Evolutionary conservation across 2,797 vertebrate genomes (phyloP).

Genomic region (Crocodylus rhombifer): DNA sequence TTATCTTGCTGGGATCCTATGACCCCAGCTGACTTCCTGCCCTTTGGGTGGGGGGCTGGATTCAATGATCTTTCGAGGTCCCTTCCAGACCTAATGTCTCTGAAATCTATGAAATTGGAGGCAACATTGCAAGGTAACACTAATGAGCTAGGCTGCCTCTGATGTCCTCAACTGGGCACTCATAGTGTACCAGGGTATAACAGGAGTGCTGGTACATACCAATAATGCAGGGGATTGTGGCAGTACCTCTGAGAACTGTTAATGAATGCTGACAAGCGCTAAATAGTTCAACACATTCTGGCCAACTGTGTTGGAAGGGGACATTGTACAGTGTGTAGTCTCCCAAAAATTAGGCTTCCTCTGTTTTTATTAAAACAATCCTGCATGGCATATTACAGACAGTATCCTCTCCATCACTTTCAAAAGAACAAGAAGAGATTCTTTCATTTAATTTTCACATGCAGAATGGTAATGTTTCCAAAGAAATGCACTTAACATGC

Average conservation of each 20-base stretch:
- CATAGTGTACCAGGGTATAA: not conserved
- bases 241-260: not conserved
- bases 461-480: slow-evolving; percentile 40
- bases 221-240: too few relatives aligned
- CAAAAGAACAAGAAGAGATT: not conserved
- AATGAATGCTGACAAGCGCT: not conserved
- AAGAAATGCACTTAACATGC: slow-evolving; percentile 23
- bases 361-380: not conserved
- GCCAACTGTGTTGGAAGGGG: not conserved
- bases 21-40: too few relatives aligned
- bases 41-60: too few relatives aligned
- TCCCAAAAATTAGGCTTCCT: not conserved
- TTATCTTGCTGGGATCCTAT: too few relatives aligned
- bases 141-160: not conserved
- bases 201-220: not conserved
- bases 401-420: not conserved
- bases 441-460: slow-evolving; percentile 33
- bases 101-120: too few relatives aligned
- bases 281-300: not conserved
- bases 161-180: not conserved
- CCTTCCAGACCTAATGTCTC: too few relatives aligned
- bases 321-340: not conserved
- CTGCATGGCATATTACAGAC: not conserved
- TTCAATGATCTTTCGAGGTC: too few relatives aligned
- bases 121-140: not conserved